Percentiles rank a stretch among this genome's conserved stretches.
Evolutionary conservation across 2,113 vertebrate species (phyloP).

Genomic region (Zosterops pallidus): DNA sequence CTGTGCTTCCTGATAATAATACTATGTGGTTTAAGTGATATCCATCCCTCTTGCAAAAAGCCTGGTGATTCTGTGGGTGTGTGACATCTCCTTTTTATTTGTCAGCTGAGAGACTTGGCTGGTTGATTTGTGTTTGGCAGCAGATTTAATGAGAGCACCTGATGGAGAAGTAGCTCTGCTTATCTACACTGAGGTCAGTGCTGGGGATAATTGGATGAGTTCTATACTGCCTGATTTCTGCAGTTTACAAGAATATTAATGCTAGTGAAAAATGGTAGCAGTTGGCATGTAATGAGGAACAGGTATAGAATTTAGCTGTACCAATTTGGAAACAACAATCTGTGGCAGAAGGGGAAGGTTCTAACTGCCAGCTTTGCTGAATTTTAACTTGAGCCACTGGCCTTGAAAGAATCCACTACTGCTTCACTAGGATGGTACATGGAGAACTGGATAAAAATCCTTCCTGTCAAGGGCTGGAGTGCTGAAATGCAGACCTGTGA

Average conservation of each 20-base stretch:
- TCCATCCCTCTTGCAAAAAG: neutral
- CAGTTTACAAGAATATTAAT: neutral
- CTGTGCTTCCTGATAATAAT: neutral
- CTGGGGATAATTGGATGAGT: neutral
- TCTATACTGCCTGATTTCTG: neutral
- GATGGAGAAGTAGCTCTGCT: neutral
- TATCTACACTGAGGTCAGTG: neutral
- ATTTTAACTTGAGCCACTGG: neutral
- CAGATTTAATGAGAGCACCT: neutral
- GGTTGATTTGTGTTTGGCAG: conserved; percentile 3
- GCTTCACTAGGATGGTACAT: neutral
- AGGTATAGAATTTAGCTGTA: neutral
- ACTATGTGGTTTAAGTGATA: neutral
- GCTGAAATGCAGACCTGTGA: neutral
- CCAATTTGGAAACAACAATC: neutral
- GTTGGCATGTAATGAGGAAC: neutral
- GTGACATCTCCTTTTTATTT: neutral
- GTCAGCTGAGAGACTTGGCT: neutral
- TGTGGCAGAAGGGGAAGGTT: neutral
- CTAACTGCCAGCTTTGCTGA: neutral
- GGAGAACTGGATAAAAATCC: neutral
- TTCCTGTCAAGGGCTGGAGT: neutral
- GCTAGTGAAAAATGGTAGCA: neutral
- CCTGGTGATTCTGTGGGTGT: neutral
- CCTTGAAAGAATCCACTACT: neutral